These are phyloP conservation scores for Hippocampus zosterae DNA, from an alignment of 2,113 vertebrate genomes.

Conservation along the genomic window DNA sequence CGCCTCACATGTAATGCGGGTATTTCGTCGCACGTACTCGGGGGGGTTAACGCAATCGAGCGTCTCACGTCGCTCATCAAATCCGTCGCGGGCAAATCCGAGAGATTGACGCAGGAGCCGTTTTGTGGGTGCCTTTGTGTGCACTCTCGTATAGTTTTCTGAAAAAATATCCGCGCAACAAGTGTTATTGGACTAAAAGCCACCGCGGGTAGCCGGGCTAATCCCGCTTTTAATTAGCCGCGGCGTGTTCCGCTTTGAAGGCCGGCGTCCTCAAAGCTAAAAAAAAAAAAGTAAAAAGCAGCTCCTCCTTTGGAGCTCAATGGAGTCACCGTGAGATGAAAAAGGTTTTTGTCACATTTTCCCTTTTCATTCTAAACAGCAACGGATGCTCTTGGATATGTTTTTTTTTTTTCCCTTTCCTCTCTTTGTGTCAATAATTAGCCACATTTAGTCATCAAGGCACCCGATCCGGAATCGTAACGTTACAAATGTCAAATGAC, in stretches of 20 bases:
- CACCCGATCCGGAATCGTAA: slow-evolving; percentile 37
- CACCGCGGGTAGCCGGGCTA: slow-evolving; percentile 5
- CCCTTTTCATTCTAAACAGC: slow-evolving; percentile 19
- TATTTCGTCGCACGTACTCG: neutral
- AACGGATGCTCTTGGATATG: slow-evolving; percentile 40
- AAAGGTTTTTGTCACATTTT: slow-evolving; percentile 8
- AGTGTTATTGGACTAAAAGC: slow-evolving; percentile 17
- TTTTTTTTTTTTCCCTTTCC: slow-evolving; percentile 16
- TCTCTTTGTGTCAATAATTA: slow-evolving; percentile 9
- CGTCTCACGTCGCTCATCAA: slow-evolving; percentile 17
- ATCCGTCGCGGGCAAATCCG: neutral
- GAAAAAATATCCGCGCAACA: no score
- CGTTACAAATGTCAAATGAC: neutral
- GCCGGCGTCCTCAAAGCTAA: slow-evolving; percentile 27
- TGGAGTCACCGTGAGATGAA: slow-evolving; percentile 23
- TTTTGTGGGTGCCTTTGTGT: slow-evolving; percentile 12
- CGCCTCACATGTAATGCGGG: neutral
- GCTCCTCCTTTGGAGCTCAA: slow-evolving; percentile 28
- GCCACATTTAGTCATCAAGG: slow-evolving; percentile 8
- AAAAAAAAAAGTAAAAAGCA: neutral
- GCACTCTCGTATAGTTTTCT: neutral
- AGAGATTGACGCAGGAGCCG: no score
- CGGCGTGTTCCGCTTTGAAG: slow-evolving; percentile 15
- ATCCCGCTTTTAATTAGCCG: slow-evolving; percentile 28
- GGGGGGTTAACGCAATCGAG: neutral